Percentiles rank a stretch among this genome's conserved stretches.
Conservation (phyloP, 2,113 vertebrate species). For the Gobio gobio region DNA sequence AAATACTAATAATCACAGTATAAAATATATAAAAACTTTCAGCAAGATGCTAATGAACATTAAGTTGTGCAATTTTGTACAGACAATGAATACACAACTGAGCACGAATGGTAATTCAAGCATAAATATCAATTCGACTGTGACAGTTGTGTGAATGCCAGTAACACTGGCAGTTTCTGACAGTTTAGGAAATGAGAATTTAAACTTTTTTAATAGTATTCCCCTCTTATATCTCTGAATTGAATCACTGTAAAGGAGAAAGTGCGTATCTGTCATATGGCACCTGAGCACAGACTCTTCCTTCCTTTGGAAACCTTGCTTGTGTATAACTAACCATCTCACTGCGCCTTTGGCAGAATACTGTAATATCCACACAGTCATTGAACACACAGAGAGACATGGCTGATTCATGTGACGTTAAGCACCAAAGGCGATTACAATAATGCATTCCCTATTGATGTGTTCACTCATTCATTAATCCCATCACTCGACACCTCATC, state of each 20-base stretch:
- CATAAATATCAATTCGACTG: neutral
- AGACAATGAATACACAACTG: neutral
- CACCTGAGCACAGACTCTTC: neutral
- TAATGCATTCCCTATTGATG: neutral
- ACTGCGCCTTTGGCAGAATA: neutral
- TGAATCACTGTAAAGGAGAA: neutral
- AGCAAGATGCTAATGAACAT: neutral
- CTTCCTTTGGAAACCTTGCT: neutral
- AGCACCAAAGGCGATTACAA: constrained; percentile 12
- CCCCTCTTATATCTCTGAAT: neutral
- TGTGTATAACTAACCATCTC: constrained; percentile 6
- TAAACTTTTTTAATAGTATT: neutral
- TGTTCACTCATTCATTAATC: constrained; percentile 37
- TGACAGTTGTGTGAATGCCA: neutral
- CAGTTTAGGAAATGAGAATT: neutral
- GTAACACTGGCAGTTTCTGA: neutral
- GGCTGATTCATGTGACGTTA: neutral
- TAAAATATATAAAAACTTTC: neutral
- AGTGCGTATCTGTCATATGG: neutral
- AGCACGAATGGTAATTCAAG: neutral
- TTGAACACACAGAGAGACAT: neutral
- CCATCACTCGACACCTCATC: neutral
- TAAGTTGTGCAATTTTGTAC: neutral
- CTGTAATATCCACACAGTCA: neutral
- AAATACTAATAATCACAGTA: too few relatives aligned